These are phyloP conservation scores for Mesembrinibis cayennensis DNA, from an alignment of 2,113 vertebrate species.

Conservation along the genomic window DNA sequence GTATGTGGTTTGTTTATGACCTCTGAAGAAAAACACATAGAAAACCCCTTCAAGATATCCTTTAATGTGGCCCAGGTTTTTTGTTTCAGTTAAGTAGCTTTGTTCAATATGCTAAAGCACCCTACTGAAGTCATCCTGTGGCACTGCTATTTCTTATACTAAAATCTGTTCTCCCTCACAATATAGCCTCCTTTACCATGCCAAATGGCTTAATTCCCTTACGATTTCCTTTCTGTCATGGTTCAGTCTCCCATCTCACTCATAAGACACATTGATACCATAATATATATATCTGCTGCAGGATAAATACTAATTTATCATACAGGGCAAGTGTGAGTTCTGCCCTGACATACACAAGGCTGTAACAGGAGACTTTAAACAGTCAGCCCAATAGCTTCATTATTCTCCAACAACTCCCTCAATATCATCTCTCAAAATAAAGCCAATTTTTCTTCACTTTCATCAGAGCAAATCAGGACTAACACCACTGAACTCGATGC, in stretches of 20 bases:
- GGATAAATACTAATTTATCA: slow-evolving; percentile 31
- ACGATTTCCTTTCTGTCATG: background rate
- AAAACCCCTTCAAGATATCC: background rate
- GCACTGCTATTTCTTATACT: background rate
- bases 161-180: background rate
- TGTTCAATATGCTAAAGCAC: background rate
- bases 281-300: background rate
- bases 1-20: background rate
- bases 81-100: background rate
- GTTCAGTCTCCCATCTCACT: background rate
- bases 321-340: background rate
- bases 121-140: background rate
- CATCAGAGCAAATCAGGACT: background rate
- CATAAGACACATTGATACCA: background rate
- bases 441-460: background rate
- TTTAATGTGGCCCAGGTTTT: background rate
- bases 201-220: background rate
- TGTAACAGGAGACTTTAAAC: background rate
- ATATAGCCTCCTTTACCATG: background rate
- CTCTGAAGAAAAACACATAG: background rate
- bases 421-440: background rate
- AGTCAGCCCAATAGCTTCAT: background rate
- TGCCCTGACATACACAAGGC: background rate
- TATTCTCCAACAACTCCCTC: background rate
- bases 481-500: background rate